Conservation (phyloP, 2,113 vertebrate genomes). For the Eidolon helvum region DNA sequence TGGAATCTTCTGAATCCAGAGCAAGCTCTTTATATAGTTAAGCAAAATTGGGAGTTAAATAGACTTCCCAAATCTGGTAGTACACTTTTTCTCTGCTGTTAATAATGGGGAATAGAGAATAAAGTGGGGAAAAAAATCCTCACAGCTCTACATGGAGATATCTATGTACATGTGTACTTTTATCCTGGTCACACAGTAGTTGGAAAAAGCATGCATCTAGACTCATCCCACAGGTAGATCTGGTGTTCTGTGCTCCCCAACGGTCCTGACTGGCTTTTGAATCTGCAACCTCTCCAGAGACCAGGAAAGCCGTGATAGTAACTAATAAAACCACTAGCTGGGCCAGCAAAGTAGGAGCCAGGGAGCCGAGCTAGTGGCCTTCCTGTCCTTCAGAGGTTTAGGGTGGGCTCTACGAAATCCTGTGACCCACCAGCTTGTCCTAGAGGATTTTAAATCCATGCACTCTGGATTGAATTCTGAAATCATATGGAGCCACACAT, state of each 20-base stretch:
- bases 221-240: neutral
- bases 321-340: neutral
- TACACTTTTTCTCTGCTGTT: neutral
- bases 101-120: neutral
- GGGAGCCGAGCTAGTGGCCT: neutral
- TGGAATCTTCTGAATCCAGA: neutral
- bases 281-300: conserved; percentile 1
- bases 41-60: neutral
- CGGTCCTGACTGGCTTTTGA: neutral
- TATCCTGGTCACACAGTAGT: neutral
- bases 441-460: neutral
- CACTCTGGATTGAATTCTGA: neutral
- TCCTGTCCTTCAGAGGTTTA: neutral
- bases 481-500: neutral
- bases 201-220: neutral
- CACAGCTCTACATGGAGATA: neutral
- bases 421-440: neutral
- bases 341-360: neutral
- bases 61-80: neutral
- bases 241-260: neutral
- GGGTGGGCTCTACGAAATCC: neutral
- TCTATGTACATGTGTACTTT: neutral
- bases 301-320: neutral
- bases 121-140: neutral
- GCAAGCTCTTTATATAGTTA: neutral